phyloP scores from a whole-genome alignment of 30 jellyfish, hydroid and myxozoan species.

The Aurelia sp. region DNA sequence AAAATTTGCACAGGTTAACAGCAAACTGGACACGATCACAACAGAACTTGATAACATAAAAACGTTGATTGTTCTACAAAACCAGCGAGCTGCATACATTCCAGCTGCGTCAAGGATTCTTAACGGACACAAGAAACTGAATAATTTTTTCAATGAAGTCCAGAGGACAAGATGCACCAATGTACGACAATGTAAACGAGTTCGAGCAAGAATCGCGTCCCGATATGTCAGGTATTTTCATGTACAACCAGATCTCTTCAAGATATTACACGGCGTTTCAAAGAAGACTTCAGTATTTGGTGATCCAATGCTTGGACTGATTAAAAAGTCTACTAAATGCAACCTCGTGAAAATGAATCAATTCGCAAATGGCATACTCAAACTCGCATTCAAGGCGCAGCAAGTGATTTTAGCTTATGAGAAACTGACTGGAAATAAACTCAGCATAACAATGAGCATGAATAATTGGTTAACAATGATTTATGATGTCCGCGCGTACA shows the following conservation, averaged over 20 bases:
- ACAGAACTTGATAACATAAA: neutral
- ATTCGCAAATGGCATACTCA: neutral
- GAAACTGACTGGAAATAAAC: conserved; percentile 23
- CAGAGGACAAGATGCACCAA: too few species aligned
- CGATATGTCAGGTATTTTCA: neutral
- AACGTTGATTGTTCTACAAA: neutral
- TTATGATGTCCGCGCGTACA: neutral
- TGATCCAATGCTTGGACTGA: neutral
- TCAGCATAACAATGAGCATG: neutral
- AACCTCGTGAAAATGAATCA: neutral
- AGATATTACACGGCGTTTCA: conserved; percentile 3
- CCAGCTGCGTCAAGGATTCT: too few species aligned
- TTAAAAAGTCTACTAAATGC: neutral
- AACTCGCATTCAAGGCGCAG: conserved; percentile 19
- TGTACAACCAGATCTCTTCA: neutral
- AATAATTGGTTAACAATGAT: conserved; percentile 6
- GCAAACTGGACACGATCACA: conserved; percentile 12
- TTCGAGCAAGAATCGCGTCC: too few species aligned
- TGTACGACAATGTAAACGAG: too few species aligned
- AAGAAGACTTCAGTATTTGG: neutral
- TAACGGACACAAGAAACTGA: too few species aligned
- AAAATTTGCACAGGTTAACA: conserved; percentile 28
- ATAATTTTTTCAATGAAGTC: too few species aligned
- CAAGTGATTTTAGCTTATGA: conserved; percentile 16
- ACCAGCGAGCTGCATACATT: neutral